A percentile compares a stretch with the other conserved stretches of the same genome.
phyloP scores from a whole-genome alignment of 2,113 vertebrate species.

The Cygnus buccinator region DNA sequence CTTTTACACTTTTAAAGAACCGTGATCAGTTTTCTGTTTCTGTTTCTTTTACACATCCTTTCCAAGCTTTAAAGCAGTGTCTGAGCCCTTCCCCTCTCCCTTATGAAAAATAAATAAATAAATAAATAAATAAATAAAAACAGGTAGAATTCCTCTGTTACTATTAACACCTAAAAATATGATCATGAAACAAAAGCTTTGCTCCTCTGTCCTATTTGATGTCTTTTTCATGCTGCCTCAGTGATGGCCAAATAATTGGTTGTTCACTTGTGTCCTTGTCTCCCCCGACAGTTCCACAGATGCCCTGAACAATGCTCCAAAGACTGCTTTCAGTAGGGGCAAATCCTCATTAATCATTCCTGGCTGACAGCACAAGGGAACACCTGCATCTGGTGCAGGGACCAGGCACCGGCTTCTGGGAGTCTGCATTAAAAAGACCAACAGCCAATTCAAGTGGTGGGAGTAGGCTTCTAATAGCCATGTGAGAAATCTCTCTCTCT shows the following conservation, averaged over 20 bases:
- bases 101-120: no score
- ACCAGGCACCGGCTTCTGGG: constrained; percentile 73
- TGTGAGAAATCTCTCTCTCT: constrained; percentile 60
- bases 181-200: constrained; percentile 82
- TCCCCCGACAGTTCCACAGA: constrained; percentile 89
- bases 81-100: not conserved
- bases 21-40: constrained; percentile 26
- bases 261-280: constrained; percentile 90
- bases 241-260: constrained; percentile 91
- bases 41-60: not conserved
- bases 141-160: constrained; percentile 67
- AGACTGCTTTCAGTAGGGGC: constrained; percentile 85
- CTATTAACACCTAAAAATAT: constrained; percentile 76
- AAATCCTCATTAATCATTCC: constrained; percentile 91
- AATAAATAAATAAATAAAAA: not conserved
- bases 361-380: constrained; percentile 86
- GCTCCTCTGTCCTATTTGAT: constrained; percentile 83
- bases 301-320: constrained; percentile 88
- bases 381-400: constrained; percentile 84
- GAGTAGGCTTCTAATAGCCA: constrained; percentile 67
- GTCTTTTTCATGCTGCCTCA: constrained; percentile 85
- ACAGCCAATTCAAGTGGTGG: constrained; percentile 64
- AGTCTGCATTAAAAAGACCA: constrained; percentile 70
- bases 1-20: constrained; percentile 48
- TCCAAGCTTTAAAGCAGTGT: not conserved